A percentile compares a stretch with the other conserved stretches of the same genome.
Conservation (phyloP, 2,888 invertebrate genomes). For the Pristionchus exspectatus region DNA sequence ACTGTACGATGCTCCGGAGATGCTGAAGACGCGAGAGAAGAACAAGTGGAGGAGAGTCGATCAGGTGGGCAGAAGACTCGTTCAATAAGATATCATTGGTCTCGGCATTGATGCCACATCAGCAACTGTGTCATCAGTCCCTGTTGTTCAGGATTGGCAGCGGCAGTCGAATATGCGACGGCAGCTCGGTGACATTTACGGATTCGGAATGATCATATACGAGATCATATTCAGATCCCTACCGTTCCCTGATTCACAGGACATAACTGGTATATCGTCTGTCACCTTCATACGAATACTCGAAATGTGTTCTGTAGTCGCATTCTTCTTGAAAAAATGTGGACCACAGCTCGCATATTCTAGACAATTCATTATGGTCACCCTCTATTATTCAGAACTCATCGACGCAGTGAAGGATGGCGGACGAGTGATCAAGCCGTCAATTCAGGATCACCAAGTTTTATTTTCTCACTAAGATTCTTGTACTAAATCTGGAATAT, state of each 20-base stretch:
- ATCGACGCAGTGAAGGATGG: constrained; percentile 72
- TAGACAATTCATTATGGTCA: too few relatives aligned
- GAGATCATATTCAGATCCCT: constrained; percentile 76
- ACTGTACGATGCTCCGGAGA: constrained; percentile 76
- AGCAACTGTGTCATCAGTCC: too few relatives aligned
- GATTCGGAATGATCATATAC: constrained; percentile 75
- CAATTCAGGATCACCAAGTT: constrained; percentile 71
- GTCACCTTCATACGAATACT: too few relatives aligned
- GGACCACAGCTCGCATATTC: too few relatives aligned
- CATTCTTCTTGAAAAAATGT: neutral
- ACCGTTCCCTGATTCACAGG: constrained; percentile 73
- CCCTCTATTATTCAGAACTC: too few relatives aligned
- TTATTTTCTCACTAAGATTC: neutral
- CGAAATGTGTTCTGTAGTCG: too few relatives aligned
- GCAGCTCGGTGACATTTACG: constrained; percentile 76
- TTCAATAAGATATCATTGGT: too few relatives aligned
- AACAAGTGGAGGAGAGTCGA: constrained; percentile 70
- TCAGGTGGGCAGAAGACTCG: too few relatives aligned
- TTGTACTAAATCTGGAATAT: too few relatives aligned
- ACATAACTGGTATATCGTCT: constrained; percentile 69
- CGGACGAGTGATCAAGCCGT: constrained; percentile 69
- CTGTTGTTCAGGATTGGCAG: constrained; percentile 26
- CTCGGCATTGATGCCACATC: too few relatives aligned
- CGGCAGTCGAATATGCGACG: constrained; percentile 54
- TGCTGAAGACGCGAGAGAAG: constrained; percentile 76